These are phyloP conservation scores for Eurois occulta DNA, from an alignment of 2,888 invertebrate species.

Conservation along the genomic window DNA sequence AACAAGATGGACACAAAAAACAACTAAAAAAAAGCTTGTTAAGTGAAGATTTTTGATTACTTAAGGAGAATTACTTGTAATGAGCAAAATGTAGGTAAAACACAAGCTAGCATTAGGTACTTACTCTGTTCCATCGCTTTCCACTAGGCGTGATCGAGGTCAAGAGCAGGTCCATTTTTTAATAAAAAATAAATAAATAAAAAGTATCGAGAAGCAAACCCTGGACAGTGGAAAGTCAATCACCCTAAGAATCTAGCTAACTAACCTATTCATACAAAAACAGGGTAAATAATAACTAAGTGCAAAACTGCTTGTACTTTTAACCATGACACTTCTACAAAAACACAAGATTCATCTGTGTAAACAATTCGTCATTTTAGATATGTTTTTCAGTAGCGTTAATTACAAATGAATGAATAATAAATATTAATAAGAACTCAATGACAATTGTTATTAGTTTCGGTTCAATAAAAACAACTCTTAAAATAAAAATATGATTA, in stretches of 20 bases:
- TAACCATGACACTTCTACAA: background rate
- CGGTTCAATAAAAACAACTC: constrained; percentile 26
- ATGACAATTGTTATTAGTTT: constrained; percentile 34
- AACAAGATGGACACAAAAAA: background rate
- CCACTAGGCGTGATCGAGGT: no score
- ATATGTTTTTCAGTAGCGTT: constrained; percentile 34
- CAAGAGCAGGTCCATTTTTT: no score
- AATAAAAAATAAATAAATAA: no score
- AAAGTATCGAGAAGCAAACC: no score
- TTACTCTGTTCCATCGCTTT: no score
- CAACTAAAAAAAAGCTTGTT: no score
- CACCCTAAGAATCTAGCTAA: background rate
- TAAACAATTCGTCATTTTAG: constrained; percentile 41
- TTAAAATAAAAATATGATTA: constrained; percentile 13
- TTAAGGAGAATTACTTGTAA: no score
- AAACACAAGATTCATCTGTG: constrained; percentile 42
- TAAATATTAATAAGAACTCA: constrained; percentile 49
- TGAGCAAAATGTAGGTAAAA: no score
- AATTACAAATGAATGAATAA: constrained; percentile 51
- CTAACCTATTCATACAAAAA: background rate
- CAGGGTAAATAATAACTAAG: background rate
- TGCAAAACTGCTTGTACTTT: background rate
- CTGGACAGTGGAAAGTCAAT: no score
- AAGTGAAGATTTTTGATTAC: no score
- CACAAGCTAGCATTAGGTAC: no score